Evolutionary conservation across 1,140 invertebrate genomes (phyloP).

Genomic region (Habropoda laboriosa): DNA sequence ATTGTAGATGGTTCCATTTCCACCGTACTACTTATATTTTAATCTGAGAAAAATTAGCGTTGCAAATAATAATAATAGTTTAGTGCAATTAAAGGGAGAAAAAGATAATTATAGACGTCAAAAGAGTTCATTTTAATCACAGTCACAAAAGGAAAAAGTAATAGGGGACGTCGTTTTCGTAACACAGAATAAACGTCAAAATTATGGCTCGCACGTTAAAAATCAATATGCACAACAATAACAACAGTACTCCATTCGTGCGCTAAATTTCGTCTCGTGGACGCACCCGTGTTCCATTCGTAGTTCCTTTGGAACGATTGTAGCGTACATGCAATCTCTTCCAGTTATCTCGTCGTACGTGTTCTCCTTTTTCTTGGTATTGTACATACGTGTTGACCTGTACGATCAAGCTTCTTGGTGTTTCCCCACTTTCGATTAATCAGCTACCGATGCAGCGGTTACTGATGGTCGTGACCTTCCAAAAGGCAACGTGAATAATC

Average conservation of each 20-base stretch:
- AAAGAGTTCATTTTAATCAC: conserved; percentile 20
- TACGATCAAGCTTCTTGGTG: conserved; percentile 27
- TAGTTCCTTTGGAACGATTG: conserved; percentile 19
- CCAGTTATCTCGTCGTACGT: conserved; percentile 5
- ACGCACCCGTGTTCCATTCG: conserved; percentile 66
- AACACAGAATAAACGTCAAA: conserved; percentile 28
- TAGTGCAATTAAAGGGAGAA: not conserved
- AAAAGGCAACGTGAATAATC: conserved; percentile 19
- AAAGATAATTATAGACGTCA: not conserved
- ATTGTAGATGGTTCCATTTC: conserved; percentile 76
- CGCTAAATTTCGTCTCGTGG: conserved; percentile 42
- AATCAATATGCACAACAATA: conserved; percentile 74
- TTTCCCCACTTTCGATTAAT: conserved; percentile 48
- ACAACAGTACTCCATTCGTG: conserved; percentile 48
- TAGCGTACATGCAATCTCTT: conserved; percentile 43
- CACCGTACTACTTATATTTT: conserved; percentile 76
- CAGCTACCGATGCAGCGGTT: conserved; percentile 33
- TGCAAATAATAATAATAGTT: conserved; percentile 15
- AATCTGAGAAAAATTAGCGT: conserved; percentile 54
- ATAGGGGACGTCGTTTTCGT: not conserved
- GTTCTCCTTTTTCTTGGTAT: conserved; percentile 24
- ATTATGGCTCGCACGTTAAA: conserved; percentile 60
- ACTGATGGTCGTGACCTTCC: conserved; percentile 45
- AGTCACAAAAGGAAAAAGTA: not conserved
- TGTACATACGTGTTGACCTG: conserved; percentile 34